Percentiles rank a stretch among this genome's conserved stretches.
These are phyloP conservation scores for Oasisia sp. DNA, from an alignment of 2,888 invertebrate species.

Conservation along the genomic window DNA sequence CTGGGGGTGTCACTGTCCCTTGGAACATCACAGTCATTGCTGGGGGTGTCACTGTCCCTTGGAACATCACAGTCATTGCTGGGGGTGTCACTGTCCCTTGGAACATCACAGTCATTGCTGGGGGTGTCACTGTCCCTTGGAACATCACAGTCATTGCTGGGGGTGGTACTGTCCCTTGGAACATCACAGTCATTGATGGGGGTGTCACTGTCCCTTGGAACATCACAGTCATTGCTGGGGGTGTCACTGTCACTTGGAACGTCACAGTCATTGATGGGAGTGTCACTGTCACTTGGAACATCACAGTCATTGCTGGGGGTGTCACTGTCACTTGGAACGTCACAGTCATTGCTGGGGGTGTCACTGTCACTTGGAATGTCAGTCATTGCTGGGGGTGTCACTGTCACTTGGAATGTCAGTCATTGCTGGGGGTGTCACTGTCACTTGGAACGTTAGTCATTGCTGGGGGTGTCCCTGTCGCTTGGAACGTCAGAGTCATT, in stretches of 20 bases:
- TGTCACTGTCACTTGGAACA: too few relatives aligned
- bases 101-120: not conserved
- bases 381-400: not conserved
- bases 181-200: not conserved
- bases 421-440: too few relatives aligned
- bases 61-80: too few relatives aligned
- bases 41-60: not conserved
- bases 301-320: not conserved
- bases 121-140: not conserved
- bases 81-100: not conserved
- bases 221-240: not conserved
- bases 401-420: not conserved
- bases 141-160: not conserved
- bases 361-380: not conserved
- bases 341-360: not conserved
- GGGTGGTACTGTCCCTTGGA: not conserved
- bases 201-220: too few relatives aligned
- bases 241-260: not conserved
- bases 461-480: not conserved
- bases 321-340: not conserved
- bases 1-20: not conserved
- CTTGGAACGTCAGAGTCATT: too few relatives aligned
- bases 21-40: too few relatives aligned
- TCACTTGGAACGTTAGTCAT: too few relatives aligned
- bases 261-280: not conserved